Conservation (phyloP, 2,888 invertebrate genomes). For the Congeria kusceri region DNA sequence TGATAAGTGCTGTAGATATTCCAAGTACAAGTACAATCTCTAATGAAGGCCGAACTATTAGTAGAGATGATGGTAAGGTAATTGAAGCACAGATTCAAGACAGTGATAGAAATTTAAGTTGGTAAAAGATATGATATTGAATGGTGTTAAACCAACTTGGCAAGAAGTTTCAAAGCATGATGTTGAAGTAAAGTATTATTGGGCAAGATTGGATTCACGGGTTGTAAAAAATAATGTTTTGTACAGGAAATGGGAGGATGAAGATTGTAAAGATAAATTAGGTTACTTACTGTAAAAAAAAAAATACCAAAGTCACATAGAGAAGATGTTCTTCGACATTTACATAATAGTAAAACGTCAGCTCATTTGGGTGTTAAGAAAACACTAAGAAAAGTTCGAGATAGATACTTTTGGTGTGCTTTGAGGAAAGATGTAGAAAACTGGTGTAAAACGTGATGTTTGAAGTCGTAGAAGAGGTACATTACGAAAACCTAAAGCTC, state of each 20-base stretch:
- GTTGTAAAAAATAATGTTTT: constrained; percentile 27
- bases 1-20: constrained; percentile 9
- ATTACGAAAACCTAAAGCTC: background rate
- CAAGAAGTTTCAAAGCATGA: constrained; percentile 17
- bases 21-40: constrained; percentile 7
- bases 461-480: background rate
- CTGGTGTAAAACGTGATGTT: constrained; percentile 15
- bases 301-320: constrained; percentile 19
- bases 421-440: constrained; percentile 24
- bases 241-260: constrained; percentile 28
- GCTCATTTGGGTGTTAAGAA: constrained; percentile 31
- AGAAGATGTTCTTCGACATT: constrained; percentile 9
- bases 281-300: background rate
- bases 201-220: constrained; percentile 23
- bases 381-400: background rate
- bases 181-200: constrained; percentile 25
- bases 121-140: constrained; percentile 3
- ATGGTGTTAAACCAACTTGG: constrained; percentile 21
- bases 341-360: constrained; percentile 9
- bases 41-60: background rate
- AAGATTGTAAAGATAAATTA: constrained; percentile 1
- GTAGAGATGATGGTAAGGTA: background rate
- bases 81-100: constrained; percentile 4
- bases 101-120: constrained; percentile 10
- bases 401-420: too few species aligned